Conservation (phyloP, 2,113 vertebrate species). For the Varanus komodoensis region DNA sequence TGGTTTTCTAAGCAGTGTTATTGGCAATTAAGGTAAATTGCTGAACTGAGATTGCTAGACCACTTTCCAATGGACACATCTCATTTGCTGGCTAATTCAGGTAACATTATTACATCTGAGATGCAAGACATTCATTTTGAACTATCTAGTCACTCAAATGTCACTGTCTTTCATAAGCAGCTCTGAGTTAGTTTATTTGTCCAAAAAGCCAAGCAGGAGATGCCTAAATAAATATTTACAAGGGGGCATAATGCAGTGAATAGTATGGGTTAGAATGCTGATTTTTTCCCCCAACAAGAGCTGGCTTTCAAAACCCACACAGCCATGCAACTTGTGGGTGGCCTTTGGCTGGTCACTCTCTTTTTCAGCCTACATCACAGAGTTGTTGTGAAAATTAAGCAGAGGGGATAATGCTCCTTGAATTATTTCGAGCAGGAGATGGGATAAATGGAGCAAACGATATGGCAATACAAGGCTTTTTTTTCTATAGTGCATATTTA, state of each 20-base stretch:
- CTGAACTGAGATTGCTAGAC: slow-evolving; percentile 10
- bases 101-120: slow-evolving; percentile 11
- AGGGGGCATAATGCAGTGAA: background rate
- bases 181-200: background rate
- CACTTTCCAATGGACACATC: background rate
- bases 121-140: background rate
- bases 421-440: background rate
- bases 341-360: no score
- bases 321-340: background rate
- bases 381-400: background rate
- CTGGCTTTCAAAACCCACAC: background rate
- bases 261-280: background rate
- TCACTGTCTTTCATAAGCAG: background rate
- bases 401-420: background rate
- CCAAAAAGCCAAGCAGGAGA: background rate
- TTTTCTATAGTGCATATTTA: background rate
- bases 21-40: slow-evolving; percentile 19
- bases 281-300: background rate
- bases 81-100: slow-evolving; percentile 22
- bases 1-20: background rate
- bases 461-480: background rate
- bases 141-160: background rate
- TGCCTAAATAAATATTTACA: background rate
- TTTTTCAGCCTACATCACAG: background rate
- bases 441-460: background rate